These are phyloP conservation scores for Tragelaphus buxtoni DNA, from an alignment of 2,113 vertebrate species.

Conservation along the genomic window DNA sequence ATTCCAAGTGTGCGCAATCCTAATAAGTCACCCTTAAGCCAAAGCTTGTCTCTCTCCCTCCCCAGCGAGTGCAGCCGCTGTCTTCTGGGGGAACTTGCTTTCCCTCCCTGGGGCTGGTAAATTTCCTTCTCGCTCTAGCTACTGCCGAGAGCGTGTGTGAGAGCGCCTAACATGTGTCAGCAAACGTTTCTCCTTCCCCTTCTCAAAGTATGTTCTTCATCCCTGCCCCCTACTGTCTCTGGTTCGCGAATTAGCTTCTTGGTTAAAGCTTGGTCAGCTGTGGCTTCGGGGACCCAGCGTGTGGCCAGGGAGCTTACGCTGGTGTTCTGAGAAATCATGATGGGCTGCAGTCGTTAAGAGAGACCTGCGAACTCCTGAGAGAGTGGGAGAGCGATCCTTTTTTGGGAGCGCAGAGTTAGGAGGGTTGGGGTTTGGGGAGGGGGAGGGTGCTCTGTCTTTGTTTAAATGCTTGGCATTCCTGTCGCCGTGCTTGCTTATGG, in stretches of 20 bases:
- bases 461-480: constrained; percentile 61
- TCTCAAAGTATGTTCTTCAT: not conserved
- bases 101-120: constrained; percentile 47
- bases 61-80: not conserved
- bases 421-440: not conserved
- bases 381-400: not conserved
- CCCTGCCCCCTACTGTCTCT: not conserved
- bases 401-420: not conserved
- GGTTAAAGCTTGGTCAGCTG: constrained; percentile 38
- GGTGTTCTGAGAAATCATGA: constrained; percentile 61
- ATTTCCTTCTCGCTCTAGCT: constrained; percentile 37
- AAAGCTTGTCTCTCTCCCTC: not conserved
- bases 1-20: not conserved
- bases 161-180: not conserved
- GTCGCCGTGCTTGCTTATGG: not conserved
- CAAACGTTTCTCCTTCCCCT: not conserved
- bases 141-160: not conserved
- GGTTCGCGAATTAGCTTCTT: constrained; percentile 30
- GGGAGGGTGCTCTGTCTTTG: constrained; percentile 33
- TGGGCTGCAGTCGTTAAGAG: constrained; percentile 63
- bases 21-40: not conserved
- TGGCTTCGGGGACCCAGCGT: constrained; percentile 7
- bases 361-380: constrained; percentile 66
- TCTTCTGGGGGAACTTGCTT: constrained; percentile 39
- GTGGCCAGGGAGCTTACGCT: constrained; percentile 33